phyloP scores from a whole-genome alignment of 2,797 vertebrate species.

The Notolepis coatsorum region DNA sequence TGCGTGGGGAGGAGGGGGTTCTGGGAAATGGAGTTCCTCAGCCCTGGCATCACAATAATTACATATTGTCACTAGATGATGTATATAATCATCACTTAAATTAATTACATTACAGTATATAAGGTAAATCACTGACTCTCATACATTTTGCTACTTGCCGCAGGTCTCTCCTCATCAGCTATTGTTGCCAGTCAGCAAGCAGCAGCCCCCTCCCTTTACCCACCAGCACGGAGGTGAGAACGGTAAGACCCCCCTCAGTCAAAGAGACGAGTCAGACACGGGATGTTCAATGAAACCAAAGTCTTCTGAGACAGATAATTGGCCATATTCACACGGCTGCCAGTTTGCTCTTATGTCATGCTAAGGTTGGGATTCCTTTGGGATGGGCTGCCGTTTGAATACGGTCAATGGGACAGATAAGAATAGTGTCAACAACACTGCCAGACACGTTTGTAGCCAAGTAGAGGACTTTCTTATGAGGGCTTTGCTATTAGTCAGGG shows the following conservation, averaged over 20 bases:
- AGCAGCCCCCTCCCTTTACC: constrained; percentile 87
- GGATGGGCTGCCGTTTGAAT: too few relatives aligned
- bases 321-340: too few relatives aligned
- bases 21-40: not conserved
- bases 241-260: constrained; percentile 76
- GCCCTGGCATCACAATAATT: constrained; percentile 11
- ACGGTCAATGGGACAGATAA: too few relatives aligned
- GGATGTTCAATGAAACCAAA: constrained; percentile 38
- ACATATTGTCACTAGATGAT: not conserved
- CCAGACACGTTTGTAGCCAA: constrained; percentile 27
- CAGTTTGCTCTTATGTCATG: too few relatives aligned
- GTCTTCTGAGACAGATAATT: constrained; percentile 16
- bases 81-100: not conserved
- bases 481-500: too few relatives aligned
- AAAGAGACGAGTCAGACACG: constrained; percentile 21
- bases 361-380: too few relatives aligned
- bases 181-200: constrained; percentile 93
- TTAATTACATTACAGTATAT: constrained; percentile 25
- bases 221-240: constrained; percentile 92
- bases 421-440: constrained; percentile 23
- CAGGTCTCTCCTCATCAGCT: constrained; percentile 91
- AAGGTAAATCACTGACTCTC: constrained; percentile 28
- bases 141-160: constrained; percentile 38
- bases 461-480: too few relatives aligned
- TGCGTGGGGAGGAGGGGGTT: too few relatives aligned